Evolutionary conservation across 2,113 vertebrate species (phyloP).

Genomic region (Merops nubicus): DNA sequence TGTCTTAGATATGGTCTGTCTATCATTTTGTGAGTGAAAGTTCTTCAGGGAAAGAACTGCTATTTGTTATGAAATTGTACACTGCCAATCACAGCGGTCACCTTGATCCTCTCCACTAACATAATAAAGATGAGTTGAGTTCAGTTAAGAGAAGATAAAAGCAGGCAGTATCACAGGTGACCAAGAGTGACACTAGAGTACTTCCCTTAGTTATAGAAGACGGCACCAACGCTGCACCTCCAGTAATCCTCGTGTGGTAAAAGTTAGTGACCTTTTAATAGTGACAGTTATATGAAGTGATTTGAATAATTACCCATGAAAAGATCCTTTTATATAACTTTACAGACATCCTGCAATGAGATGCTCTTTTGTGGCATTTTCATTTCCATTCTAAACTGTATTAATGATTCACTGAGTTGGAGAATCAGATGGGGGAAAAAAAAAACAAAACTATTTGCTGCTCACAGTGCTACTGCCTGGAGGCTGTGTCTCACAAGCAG

Average conservation of each 20-base stretch:
- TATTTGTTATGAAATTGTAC: background rate
- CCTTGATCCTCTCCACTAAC: background rate
- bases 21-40: background rate
- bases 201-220: background rate
- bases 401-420: slow-evolving; percentile 56
- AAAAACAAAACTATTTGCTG: background rate
- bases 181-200: background rate
- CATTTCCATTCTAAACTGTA: slow-evolving; percentile 60
- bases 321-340: slow-evolving; percentile 64
- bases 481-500: background rate
- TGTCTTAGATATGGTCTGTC: slow-evolving; percentile 8
- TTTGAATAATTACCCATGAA: slow-evolving; percentile 68
- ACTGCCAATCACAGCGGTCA: background rate
- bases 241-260: slow-evolving; percentile 11
- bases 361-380: slow-evolving; percentile 74
- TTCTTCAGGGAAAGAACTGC: background rate
- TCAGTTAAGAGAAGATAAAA: background rate
- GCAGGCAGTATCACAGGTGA: background rate
- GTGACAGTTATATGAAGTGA: slow-evolving; percentile 66
- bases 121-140: background rate
- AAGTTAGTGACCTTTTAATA: slow-evolving; percentile 71
- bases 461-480: slow-evolving; percentile 20
- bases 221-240: background rate
- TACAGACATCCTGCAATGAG: slow-evolving; percentile 58
- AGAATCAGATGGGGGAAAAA: background rate